These are phyloP conservation scores for Tenthredo notha DNA, from an alignment of 2,888 invertebrate genomes.

Conservation along the genomic window DNA sequence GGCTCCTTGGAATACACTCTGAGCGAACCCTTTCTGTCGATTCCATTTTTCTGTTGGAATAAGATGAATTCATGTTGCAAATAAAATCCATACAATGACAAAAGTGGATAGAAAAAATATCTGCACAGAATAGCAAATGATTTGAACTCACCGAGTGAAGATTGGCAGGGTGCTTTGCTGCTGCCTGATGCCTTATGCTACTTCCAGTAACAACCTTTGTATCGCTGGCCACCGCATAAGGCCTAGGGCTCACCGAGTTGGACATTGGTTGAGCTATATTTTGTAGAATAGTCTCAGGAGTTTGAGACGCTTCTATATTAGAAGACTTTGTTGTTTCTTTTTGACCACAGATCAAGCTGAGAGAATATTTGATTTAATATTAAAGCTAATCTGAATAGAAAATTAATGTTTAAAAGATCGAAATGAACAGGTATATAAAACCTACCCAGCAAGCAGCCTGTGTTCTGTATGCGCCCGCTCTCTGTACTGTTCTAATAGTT, in stretches of 20 bases:
- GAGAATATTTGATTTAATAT: not conserved
- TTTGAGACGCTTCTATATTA: conserved; percentile 66
- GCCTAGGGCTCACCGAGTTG: conserved; percentile 63
- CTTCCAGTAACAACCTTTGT: conserved; percentile 58
- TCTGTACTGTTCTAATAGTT: conserved; percentile 86
- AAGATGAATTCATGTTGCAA: not conserved
- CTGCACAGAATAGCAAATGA: not conserved
- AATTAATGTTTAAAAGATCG: not conserved
- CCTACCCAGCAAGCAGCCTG: conserved; percentile 83
- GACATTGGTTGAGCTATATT: conserved; percentile 65
- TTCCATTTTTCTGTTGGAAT: conserved; percentile 66
- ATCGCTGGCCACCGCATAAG: conserved; percentile 60
- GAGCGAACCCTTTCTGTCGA: conserved; percentile 62
- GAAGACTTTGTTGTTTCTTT: conserved; percentile 63
- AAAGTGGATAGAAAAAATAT: not conserved
- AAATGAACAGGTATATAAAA: conserved; percentile 48
- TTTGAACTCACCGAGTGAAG: conserved; percentile 63
- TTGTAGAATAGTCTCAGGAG: conserved; percentile 66
- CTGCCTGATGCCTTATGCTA: conserved; percentile 63
- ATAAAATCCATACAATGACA: not conserved
- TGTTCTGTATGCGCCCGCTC: conserved; percentile 88
- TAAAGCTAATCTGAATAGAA: not conserved
- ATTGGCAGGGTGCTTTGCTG: conserved; percentile 62
- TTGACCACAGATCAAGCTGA: conserved; percentile 66
- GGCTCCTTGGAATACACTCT: conserved; percentile 63